Evolutionary conservation across 2,797 vertebrate genomes (phyloP).

Genomic region (Tapirus indicus): DNA sequence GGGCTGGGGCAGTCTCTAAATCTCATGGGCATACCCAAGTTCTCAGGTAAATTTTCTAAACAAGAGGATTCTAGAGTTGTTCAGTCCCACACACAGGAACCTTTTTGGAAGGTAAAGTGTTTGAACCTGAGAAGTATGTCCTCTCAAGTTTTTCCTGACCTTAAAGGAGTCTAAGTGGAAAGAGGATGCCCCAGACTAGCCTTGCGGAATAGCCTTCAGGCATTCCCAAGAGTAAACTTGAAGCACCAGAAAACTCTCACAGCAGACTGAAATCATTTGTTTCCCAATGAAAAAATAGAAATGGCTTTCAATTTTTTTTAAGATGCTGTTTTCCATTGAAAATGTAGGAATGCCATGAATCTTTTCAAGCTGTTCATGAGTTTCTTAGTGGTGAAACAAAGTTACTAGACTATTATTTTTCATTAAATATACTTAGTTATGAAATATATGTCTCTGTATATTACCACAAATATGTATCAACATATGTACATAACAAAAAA

Average conservation of each 20-base stretch:
- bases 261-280: background rate
- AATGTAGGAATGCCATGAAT: background rate
- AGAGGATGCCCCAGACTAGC: background rate
- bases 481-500: slow-evolving; percentile 10
- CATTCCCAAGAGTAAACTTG: background rate
- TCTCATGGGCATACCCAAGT: background rate
- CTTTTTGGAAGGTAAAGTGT: background rate
- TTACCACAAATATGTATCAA: background rate
- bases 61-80: background rate
- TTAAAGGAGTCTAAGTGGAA: background rate
- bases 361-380: background rate
- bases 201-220: background rate
- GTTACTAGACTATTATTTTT: background rate
- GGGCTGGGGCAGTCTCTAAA: background rate
- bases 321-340: background rate
- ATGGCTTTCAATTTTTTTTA: background rate
- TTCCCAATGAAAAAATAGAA: slow-evolving; percentile 37
- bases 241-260: background rate
- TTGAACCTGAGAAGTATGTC: background rate
- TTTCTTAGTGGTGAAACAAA: background rate
- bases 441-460: background rate
- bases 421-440: slow-evolving; percentile 27
- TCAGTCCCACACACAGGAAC: background rate
- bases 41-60: background rate
- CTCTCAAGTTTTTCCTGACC: background rate